Evolutionary conservation across 2,113 vertebrate genomes (phyloP), one percentile per base, ranked within the genome.

Genomic region (Nyctibius bracteatus): DNA sequence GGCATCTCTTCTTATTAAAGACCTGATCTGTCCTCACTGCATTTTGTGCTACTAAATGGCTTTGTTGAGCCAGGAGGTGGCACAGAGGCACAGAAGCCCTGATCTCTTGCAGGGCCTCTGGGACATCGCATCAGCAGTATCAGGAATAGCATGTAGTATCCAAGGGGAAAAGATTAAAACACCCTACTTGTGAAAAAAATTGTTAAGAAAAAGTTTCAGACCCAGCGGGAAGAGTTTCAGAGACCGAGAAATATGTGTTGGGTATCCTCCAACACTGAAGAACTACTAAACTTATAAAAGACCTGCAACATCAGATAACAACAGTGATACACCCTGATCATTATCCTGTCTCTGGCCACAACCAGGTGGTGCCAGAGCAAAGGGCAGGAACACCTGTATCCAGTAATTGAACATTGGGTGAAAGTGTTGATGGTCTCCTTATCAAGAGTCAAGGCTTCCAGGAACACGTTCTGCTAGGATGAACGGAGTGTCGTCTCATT

Each of bases 331-430:
- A 51, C 19, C 31, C 24, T 31, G 47, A 37, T 33, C 41, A 31
- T 80, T 67, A 62, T 28, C 46, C 19, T 2, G 1, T 31, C 47
- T 63, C 41, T 1, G 1, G 10, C 31, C 43, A 19, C 41, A 92
- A 23, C 5, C 43, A 81, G 67, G 16, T 27, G 31, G 47, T 61
- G 37, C 27, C 51, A 46, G 37, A 67, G 12, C 28, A 72, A 81
- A 87, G 73, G 54, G 31, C 43, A 58, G 65, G 12, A 57, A 35
- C 20, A 21, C 19, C 55, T 62, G 18, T 39, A 39, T 9, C 43
- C 1, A 2, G 46, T 33, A 90, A 37, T 8, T 62, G 31, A 23
- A 54, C 2, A 1, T n/a, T 0, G 1, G 27, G 57, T 68, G 43
- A 63, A 83, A 77, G n/a, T 25, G 47, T 16, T 78, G 54, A 37